Evolutionary conservation across 2,797 vertebrate genomes (phyloP).

Genomic region (Poecilia velifera): DNA sequence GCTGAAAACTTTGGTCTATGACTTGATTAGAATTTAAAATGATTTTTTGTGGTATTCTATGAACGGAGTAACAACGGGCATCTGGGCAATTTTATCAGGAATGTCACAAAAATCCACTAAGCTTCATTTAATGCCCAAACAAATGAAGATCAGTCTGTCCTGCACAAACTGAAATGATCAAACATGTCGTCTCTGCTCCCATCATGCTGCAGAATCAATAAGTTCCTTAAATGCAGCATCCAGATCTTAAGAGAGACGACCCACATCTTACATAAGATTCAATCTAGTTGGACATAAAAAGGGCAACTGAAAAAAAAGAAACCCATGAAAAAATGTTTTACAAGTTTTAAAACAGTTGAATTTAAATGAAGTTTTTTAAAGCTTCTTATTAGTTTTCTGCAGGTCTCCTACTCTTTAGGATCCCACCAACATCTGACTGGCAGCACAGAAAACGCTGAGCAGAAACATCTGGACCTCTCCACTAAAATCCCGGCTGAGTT

Average conservation of each 20-base stretch:
- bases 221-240: slow-evolving; percentile 47
- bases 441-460: not conserved
- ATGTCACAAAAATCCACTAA: no score
- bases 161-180: slow-evolving; percentile 43
- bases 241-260: slow-evolving; percentile 38
- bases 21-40: not conserved
- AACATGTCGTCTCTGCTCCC: slow-evolving; percentile 44
- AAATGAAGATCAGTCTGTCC: slow-evolving; percentile 34
- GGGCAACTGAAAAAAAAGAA: not conserved
- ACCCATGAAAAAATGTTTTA: not conserved
- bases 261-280: slow-evolving; percentile 45
- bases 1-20: not conserved
- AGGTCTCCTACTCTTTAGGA: not conserved
- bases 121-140: not conserved
- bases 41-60: not conserved
- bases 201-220: slow-evolving; percentile 31
- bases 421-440: not conserved
- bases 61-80: not conserved
- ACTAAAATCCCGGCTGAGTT: slow-evolving; percentile 31
- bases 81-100: not conserved
- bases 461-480: slow-evolving; percentile 44
- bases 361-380: not conserved
- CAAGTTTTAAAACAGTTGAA: not conserved
- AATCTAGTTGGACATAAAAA: slow-evolving; percentile 6
- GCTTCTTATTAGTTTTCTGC: not conserved